Conservation (phyloP, 2,888 invertebrate genomes). For the Hydriomena furcata region DNA sequence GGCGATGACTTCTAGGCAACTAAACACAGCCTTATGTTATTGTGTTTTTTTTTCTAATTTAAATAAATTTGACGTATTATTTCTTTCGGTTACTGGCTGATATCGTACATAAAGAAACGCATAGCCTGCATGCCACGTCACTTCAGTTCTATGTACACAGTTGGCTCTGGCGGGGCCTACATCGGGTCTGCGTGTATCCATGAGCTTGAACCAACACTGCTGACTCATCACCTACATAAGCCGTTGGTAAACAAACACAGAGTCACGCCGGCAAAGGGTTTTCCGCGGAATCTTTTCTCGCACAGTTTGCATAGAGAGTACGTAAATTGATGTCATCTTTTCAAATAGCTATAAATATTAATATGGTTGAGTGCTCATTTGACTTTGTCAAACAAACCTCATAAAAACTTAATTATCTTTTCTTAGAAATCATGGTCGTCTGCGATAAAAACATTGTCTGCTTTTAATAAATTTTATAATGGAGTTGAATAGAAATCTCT, state of each 20-base stretch:
- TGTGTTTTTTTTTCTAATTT: slow-evolving; percentile 10
- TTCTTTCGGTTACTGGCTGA: slow-evolving; percentile 25
- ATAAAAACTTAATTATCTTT: slow-evolving; percentile 18
- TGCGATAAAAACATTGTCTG: too few relatives aligned
- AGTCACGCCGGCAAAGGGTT: slow-evolving; percentile 45
- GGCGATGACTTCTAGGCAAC: slow-evolving; percentile 45
- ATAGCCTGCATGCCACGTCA: slow-evolving; percentile 25
- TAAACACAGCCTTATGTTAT: slow-evolving; percentile 27
- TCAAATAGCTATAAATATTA: slow-evolving; percentile 34
- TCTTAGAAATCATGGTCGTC: too few relatives aligned
- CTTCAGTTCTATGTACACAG: slow-evolving; percentile 59
- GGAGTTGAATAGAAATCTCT: too few relatives aligned
- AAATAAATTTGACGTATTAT: slow-evolving; percentile 20
- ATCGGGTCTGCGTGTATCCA: slow-evolving; percentile 53
- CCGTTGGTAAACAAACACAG: slow-evolving; percentile 52
- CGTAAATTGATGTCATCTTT: slow-evolving; percentile 43
- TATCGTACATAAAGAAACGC: slow-evolving; percentile 26
- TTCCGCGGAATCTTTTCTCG: slow-evolving; percentile 44
- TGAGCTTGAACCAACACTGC: slow-evolving; percentile 51
- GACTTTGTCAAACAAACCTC: slow-evolving; percentile 20
- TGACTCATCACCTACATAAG: slow-evolving; percentile 59
- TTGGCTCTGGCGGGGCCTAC: slow-evolving; percentile 52
- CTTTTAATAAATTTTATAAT: too few relatives aligned
- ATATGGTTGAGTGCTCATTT: slow-evolving; percentile 20
- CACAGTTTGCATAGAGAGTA: slow-evolving; percentile 29